phyloP scores from a whole-genome alignment of 1,140 invertebrate genomes.

The Brachionus koreanus region DNA sequence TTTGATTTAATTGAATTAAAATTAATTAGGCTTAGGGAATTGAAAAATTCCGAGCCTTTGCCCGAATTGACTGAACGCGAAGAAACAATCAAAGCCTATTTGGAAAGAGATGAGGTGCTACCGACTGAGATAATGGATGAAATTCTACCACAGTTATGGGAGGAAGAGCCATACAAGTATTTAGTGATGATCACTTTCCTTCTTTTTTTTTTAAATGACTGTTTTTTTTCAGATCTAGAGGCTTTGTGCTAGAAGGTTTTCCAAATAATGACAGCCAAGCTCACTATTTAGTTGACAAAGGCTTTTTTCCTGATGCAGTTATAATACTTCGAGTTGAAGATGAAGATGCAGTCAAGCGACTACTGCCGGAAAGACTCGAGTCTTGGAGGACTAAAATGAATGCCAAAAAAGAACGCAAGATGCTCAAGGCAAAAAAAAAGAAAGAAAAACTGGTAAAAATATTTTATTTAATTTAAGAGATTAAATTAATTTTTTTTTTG shows the following conservation, averaged over 20 bases:
- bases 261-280: constrained; percentile 55
- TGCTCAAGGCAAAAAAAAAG: constrained; percentile 53
- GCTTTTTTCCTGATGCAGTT: constrained; percentile 56
- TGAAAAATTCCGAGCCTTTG: constrained; percentile 49
- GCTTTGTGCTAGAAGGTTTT: constrained; percentile 59
- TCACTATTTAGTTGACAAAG: constrained; percentile 53
- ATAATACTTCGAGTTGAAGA: constrained; percentile 53
- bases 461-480: neutral
- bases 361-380: constrained; percentile 55
- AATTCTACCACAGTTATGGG: constrained; percentile 55
- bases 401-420: constrained; percentile 51
- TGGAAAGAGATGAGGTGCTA: constrained; percentile 52
- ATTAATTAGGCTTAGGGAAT: neutral
- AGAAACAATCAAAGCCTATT: constrained; percentile 56
- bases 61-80: constrained; percentile 57
- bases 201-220: neutral
- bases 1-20: neutral
- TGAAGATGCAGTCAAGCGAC: constrained; percentile 53
- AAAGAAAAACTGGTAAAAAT: neutral
- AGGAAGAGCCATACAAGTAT: constrained; percentile 58
- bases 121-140: constrained; percentile 54
- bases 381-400: constrained; percentile 51
- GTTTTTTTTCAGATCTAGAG: constrained; percentile 46
- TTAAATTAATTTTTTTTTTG: neutral
- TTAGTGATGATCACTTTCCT: no score